Evolutionary conservation across 2,113 vertebrate genomes (phyloP).

Genomic region (Scalopus aquaticus): DNA sequence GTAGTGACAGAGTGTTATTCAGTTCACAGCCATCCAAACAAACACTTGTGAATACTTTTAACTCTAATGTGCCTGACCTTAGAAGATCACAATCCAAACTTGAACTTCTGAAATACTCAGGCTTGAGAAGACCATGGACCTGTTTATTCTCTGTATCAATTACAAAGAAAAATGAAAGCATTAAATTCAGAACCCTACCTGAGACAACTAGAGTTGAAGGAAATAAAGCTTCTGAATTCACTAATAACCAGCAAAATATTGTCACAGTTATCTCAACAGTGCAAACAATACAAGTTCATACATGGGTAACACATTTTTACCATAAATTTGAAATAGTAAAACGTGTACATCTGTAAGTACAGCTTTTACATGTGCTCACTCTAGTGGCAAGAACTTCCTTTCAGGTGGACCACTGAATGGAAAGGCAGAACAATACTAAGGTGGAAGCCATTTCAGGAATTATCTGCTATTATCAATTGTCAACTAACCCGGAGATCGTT

Average conservation of each 20-base stretch:
- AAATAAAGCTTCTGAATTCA: conserved; percentile 22
- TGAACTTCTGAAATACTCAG: not conserved
- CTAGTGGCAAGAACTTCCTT: conserved; percentile 47
- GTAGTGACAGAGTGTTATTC: not conserved
- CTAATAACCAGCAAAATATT: not conserved
- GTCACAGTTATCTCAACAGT: not conserved
- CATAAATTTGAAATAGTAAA: not conserved
- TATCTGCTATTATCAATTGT: conserved; percentile 80
- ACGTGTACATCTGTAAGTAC: not conserved
- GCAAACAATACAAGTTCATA: not conserved
- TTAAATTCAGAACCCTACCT: not conserved
- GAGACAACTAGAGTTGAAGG: not conserved
- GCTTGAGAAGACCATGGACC: not conserved
- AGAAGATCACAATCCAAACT: not conserved
- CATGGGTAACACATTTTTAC: not conserved
- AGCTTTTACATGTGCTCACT: not conserved
- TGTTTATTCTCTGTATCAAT: not conserved
- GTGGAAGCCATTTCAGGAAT: conserved; percentile 69
- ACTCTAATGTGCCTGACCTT: not conserved
- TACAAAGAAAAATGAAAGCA: conserved; percentile 8
- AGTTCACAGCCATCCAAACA: not conserved
- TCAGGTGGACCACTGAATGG: conserved; percentile 64
- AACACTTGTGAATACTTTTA: not conserved
- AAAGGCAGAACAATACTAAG: conserved; percentile 59
- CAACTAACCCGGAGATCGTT: conserved; percentile 80